phyloP scores from a whole-genome alignment of 37 sponge, comb jelly and placozoan genomes.

The Cladorhizidae sp. region DNA sequence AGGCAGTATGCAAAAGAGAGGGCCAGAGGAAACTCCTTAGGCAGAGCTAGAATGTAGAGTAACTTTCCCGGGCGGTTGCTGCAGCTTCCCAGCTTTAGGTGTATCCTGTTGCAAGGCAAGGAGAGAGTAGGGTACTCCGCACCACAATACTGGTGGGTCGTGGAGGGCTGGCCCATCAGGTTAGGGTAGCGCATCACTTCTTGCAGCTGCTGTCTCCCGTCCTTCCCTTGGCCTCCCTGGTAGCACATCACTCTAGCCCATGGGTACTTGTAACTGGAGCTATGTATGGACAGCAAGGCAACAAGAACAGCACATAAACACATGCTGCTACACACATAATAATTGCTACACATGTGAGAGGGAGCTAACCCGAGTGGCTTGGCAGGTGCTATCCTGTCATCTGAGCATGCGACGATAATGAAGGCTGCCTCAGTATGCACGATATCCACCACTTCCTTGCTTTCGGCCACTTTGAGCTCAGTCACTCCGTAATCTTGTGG shows the following conservation, averaged over 20 bases:
- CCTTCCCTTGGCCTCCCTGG: conserved; percentile 70
- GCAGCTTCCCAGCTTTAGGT: conserved; percentile 69
- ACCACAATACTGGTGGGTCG: conserved; percentile 65
- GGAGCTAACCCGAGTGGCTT: conserved; percentile 35
- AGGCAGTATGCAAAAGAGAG: conserved; percentile 65
- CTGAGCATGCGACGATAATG: conserved; percentile 49
- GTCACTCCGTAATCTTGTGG: conserved; percentile 31
- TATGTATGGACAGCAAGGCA: conserved; percentile 2
- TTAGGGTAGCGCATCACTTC: conserved; percentile 93
- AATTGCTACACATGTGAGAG: too few relatives aligned
- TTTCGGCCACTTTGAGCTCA: conserved; percentile 49
- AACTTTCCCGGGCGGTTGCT: conserved; percentile 27
- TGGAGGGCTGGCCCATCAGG: conserved; percentile 41
- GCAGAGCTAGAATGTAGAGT: conserved; percentile 58
- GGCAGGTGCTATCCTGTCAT: conserved; percentile 15
- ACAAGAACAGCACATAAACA: not conserved
- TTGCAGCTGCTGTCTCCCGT: conserved; percentile 75
- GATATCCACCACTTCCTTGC: conserved; percentile 52
- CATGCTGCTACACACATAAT: not conserved
- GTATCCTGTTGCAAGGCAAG: conserved; percentile 78
- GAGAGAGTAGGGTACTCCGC: conserved; percentile 71
- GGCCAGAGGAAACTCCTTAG: conserved; percentile 73
- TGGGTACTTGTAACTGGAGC: conserved; percentile 56
- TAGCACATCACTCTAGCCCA: conserved; percentile 78
- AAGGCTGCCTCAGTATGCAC: conserved; percentile 59